Percentiles rank a stretch among this genome's conserved stretches.
phyloP scores from a whole-genome alignment of 2,888 invertebrate species.

The Helobdella robusta region DNA sequence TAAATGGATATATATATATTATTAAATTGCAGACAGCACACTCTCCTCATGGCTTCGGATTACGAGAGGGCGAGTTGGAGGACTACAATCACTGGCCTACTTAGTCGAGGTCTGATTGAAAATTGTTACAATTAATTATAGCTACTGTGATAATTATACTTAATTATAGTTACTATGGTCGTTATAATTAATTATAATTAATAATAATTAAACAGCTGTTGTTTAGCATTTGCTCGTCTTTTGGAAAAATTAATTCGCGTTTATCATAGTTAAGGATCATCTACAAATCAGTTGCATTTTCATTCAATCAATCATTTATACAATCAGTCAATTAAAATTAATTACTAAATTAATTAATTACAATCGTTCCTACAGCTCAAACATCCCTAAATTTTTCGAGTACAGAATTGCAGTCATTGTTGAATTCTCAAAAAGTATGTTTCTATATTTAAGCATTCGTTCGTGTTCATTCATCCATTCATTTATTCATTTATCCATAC shows the following conservation, averaged over 20 bases:
- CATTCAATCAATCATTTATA: too few relatives aligned
- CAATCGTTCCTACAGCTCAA: constrained; percentile 9
- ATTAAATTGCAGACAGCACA: constrained; percentile 45
- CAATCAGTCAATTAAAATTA: not conserved
- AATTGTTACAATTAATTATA: not conserved
- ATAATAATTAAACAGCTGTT: too few relatives aligned
- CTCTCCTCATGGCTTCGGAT: constrained; percentile 84
- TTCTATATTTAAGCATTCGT: not conserved
- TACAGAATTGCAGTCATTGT: constrained; percentile 30
- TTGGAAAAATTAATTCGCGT: too few relatives aligned
- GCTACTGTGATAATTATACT: too few relatives aligned
- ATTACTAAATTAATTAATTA: not conserved
- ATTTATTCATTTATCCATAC: not conserved
- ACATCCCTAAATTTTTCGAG: constrained; percentile 21
- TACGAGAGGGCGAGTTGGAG: constrained; percentile 88
- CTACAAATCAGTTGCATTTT: too few relatives aligned
- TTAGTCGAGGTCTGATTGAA: constrained; percentile 49
- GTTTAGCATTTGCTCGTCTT: too few relatives aligned
- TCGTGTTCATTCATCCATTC: not conserved
- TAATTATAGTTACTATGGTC: constrained; percentile 10
- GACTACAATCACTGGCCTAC: constrained; percentile 75
- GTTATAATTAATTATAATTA: not conserved
- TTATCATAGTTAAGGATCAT: too few relatives aligned
- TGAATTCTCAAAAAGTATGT: constrained; percentile 32
- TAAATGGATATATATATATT: not conserved